phyloP scores from a whole-genome alignment of 2,888 invertebrate species.

The Apotomis capreana region DNA sequence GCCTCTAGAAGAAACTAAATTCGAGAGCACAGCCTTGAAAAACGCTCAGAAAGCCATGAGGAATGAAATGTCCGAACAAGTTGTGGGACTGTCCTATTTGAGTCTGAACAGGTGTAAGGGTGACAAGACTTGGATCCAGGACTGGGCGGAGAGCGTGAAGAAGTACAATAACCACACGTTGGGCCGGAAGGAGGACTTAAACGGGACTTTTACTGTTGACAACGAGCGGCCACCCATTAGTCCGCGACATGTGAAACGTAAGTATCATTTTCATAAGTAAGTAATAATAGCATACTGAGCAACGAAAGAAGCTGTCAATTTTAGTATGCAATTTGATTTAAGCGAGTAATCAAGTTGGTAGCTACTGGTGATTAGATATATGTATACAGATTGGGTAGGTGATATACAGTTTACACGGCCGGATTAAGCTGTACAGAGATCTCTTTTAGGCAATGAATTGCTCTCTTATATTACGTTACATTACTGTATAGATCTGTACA shows the following conservation, averaged over 20 bases:
- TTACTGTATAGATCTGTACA: too few relatives aligned
- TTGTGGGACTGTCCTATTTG: slow-evolving; percentile 76
- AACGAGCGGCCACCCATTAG: slow-evolving; percentile 71
- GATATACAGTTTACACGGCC: too few relatives aligned
- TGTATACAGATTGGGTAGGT: too few relatives aligned
- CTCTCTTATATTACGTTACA: too few relatives aligned
- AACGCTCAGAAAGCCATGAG: slow-evolving; percentile 69
- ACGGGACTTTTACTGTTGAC: slow-evolving; percentile 56
- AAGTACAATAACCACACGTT: slow-evolving; percentile 75
- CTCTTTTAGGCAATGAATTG: too few relatives aligned
- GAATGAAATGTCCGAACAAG: slow-evolving; percentile 67
- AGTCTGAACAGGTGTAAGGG: slow-evolving; percentile 79
- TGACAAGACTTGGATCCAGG: slow-evolving; percentile 85
- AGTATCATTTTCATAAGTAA: slow-evolving; percentile 51
- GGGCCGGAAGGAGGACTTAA: slow-evolving; percentile 55
- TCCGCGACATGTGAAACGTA: slow-evolving; percentile 74
- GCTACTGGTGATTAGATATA: too few relatives aligned
- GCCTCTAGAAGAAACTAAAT: slow-evolving; percentile 61
- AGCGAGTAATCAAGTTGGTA: too few relatives aligned
- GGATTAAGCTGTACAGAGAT: too few relatives aligned
- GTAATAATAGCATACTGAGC: not conserved
- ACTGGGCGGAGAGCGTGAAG: slow-evolving; percentile 86
- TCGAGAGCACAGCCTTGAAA: slow-evolving; percentile 73
- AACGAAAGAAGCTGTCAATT: too few relatives aligned
- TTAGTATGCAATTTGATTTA: too few relatives aligned